phyloP scores from a whole-genome alignment of 2,888 invertebrate genomes.

The Chrysolina haemoptera region DNA sequence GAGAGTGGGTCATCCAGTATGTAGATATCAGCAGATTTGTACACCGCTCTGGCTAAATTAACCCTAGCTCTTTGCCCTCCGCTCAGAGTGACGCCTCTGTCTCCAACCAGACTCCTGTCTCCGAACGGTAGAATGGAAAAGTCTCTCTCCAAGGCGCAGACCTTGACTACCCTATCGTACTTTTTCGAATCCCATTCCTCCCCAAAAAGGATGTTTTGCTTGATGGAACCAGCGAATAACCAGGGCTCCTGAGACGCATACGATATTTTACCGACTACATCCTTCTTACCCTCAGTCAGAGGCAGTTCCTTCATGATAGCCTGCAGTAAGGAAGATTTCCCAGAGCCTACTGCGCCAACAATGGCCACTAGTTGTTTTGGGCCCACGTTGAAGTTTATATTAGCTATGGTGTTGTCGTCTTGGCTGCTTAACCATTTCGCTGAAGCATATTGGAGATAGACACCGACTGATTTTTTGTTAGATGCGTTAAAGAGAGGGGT shows the following conservation, averaged over 20 bases:
- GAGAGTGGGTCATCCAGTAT: slow-evolving; percentile 86
- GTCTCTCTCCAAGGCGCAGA: slow-evolving; percentile 78
- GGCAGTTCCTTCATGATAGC: slow-evolving; percentile 82
- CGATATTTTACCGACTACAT: slow-evolving; percentile 76
- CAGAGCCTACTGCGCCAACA: slow-evolving; percentile 79
- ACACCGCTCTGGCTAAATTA: slow-evolving; percentile 83
- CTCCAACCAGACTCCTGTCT: slow-evolving; percentile 84
- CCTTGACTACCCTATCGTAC: slow-evolving; percentile 72
- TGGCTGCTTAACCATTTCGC: slow-evolving; percentile 55
- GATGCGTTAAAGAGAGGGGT: slow-evolving; percentile 60
- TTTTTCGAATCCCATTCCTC: slow-evolving; percentile 73
- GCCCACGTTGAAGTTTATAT: slow-evolving; percentile 56
- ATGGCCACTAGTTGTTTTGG: slow-evolving; percentile 67
- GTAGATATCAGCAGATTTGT: slow-evolving; percentile 83
- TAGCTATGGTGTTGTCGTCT: slow-evolving; percentile 53
- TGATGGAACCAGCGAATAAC: slow-evolving; percentile 80
- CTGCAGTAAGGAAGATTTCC: slow-evolving; percentile 80
- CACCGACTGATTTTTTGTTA: slow-evolving; percentile 48
- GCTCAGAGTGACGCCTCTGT: slow-evolving; percentile 82
- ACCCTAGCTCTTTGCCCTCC: slow-evolving; percentile 88
- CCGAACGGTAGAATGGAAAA: slow-evolving; percentile 80
- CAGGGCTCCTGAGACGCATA: slow-evolving; percentile 88
- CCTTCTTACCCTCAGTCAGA: slow-evolving; percentile 74
- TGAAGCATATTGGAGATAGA: slow-evolving; percentile 54
- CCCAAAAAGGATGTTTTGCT: slow-evolving; percentile 87